Evolutionary conservation across 2,113 vertebrate species (phyloP).

Genomic region (Hemibagrus wyckioides): DNA sequence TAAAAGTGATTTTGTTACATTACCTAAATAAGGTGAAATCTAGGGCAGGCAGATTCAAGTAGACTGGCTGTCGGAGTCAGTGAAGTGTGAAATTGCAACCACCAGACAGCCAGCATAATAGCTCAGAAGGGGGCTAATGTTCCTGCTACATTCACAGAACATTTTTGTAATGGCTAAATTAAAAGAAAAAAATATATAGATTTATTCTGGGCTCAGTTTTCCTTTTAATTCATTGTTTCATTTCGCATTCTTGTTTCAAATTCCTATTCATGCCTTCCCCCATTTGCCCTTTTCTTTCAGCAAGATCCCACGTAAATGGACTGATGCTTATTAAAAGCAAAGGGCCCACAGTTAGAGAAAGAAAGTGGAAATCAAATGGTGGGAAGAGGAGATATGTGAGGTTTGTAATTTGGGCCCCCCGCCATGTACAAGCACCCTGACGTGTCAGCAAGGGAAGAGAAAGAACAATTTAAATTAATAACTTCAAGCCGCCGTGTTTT

Average conservation of each 20-base stretch:
- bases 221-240: conserved; percentile 48
- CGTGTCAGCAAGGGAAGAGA: conserved; percentile 46
- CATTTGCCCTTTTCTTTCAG: conserved; percentile 52
- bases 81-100: conserved; percentile 84
- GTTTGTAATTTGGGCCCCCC: conserved; percentile 51
- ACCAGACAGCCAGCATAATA: conserved; percentile 82
- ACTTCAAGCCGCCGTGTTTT: conserved; percentile 44
- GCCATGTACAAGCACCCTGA: conserved; percentile 43
- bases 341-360: conserved; percentile 50
- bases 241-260: conserved; percentile 45
- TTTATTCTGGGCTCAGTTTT: conserved; percentile 64
- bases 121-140: conserved; percentile 83
- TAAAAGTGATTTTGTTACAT: conserved; percentile 70
- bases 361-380: conserved; percentile 55
- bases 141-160: conserved; percentile 78
- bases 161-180: conserved; percentile 83
- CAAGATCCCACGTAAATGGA: conserved; percentile 48
- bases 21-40: conserved; percentile 83
- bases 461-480: conserved; percentile 58
- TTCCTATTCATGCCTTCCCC: conserved; percentile 38
- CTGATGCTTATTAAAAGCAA: conserved; percentile 54
- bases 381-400: conserved; percentile 26
- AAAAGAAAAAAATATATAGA: conserved; percentile 67
- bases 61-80: conserved; percentile 76
- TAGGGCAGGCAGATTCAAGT: conserved; percentile 74